Percentiles rank a stretch among this genome's conserved stretches.
Evolutionary conservation across 2,888 invertebrate species (phyloP).

Genomic region (Pomacea canaliculata): DNA sequence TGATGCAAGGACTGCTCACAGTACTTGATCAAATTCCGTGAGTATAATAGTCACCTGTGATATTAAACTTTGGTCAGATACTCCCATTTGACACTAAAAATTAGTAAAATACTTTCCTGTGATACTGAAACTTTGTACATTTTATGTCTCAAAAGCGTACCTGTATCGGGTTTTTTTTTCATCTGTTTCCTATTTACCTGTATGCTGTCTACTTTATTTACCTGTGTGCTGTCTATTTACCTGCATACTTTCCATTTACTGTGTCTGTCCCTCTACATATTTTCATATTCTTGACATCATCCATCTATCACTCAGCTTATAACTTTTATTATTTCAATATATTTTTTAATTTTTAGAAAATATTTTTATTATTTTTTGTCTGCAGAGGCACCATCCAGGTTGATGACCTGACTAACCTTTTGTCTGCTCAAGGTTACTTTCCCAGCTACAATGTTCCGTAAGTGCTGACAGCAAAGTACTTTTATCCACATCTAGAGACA

Average conservation of each 20-base stretch:
- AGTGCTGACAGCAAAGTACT: constrained; percentile 41
- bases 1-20: constrained; percentile 74
- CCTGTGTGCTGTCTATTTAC: background rate
- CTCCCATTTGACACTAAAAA: too few relatives aligned
- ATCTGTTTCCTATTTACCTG: too few relatives aligned
- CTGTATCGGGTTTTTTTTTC: too few relatives aligned
- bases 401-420: constrained; percentile 78
- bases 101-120: too few relatives aligned
- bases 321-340: too few relatives aligned
- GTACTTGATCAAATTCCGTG: constrained; percentile 82
- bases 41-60: constrained; percentile 38
- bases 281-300: background rate
- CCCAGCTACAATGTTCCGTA: constrained; percentile 80
- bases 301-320: too few relatives aligned
- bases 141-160: too few relatives aligned
- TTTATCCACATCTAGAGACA: background rate
- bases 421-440: constrained; percentile 79
- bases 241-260: background rate
- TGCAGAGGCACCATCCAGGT: constrained; percentile 70
- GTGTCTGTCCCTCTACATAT: background rate
- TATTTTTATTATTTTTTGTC: background rate
- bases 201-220: background rate
- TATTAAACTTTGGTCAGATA: too few relatives aligned
- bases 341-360: background rate
- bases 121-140: too few relatives aligned